A percentile compares a stretch with the other conserved stretches of the same genome.
Conservation (phyloP, 2,888 invertebrate genomes). For the Drosophila suboccidentalis region DNA sequence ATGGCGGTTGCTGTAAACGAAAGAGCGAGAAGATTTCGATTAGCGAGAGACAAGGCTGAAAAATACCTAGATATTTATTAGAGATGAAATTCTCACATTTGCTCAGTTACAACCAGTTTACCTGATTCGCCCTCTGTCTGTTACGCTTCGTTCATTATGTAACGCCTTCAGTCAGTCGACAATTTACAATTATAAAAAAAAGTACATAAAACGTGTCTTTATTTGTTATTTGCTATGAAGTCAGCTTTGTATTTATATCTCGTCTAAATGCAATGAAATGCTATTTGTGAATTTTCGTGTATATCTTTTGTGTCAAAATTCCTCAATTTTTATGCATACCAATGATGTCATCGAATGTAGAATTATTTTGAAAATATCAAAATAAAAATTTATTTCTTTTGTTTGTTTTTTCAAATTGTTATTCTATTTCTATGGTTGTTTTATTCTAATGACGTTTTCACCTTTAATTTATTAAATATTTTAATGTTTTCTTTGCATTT, state of each 20-base stretch:
- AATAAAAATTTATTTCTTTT: neutral
- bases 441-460: neutral
- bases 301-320: conserved; percentile 1
- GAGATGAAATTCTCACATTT: conserved; percentile 16
- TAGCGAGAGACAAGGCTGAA: conserved; percentile 21
- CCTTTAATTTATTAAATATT: neutral
- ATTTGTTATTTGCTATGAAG: conserved; percentile 55
- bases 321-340: neutral
- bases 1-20: conserved; percentile 78
- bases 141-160: conserved; percentile 42
- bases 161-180: conserved; percentile 54
- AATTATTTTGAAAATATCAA: neutral
- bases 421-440: neutral
- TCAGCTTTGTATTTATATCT: conserved; percentile 49
- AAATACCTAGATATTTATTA: neutral
- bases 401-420: neutral
- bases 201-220: conserved; percentile 1
- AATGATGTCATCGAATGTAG: conserved; percentile 6
- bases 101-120: conserved; percentile 63
- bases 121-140: conserved; percentile 25
- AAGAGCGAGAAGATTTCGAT: neutral
- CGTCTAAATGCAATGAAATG: conserved; percentile 26
- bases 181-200: conserved; percentile 6
- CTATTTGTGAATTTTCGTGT: conserved; percentile 1
- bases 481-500: neutral